Evolutionary conservation across 2,888 invertebrate genomes (phyloP), one percentile per base, ranked within the genome.

Genomic region (Parthenolecanium corni): DNA sequence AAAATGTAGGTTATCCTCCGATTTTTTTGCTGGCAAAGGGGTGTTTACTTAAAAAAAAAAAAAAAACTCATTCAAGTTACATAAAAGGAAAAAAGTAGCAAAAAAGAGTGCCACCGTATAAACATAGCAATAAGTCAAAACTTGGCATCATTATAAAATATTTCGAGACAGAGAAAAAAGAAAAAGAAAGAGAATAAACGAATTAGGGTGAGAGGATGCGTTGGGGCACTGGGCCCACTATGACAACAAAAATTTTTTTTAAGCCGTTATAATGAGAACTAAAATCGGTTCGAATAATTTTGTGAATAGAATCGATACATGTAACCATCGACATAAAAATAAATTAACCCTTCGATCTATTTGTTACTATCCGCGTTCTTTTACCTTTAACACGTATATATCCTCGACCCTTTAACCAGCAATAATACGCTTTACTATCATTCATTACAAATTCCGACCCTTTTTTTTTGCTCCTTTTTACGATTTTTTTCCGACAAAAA

Each of bases 211-310:
- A 49, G 61, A 61, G 31, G 31, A 31, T 61, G 61, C 47, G 61
- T 61, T 61, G 20, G 54, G 18, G 21, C 54, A 38, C 31, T 20
- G 40, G 18, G 21, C 54, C 49, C n/a, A n/a, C n/a, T n/a, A n/a
- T n/a, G n/a, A 61, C 49, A 49, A 61, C 61, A 61, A 61, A 49
- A 61, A 61, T 49, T 49, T 49, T 61, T 61, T 61, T 61, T 61
- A 61, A 61, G 61, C 61, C 61, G 61, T 61, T 61, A 61, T 61
- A 61, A 61, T 61, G 61, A 61, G 61, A 61, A 61, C 61, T 61
- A 61, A 61, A 61, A 49, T 61, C 61, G 61, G 61, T 61, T 61
- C 61, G 51, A 49, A 61, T 61, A 61, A 61, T 61, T 61, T 38
- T 21, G 23, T 49, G 47, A 51, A 61, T 38, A 61, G 61, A 61